Conservation (phyloP, 2,888 invertebrate species). For the Drosophila mercatorum region DNA sequence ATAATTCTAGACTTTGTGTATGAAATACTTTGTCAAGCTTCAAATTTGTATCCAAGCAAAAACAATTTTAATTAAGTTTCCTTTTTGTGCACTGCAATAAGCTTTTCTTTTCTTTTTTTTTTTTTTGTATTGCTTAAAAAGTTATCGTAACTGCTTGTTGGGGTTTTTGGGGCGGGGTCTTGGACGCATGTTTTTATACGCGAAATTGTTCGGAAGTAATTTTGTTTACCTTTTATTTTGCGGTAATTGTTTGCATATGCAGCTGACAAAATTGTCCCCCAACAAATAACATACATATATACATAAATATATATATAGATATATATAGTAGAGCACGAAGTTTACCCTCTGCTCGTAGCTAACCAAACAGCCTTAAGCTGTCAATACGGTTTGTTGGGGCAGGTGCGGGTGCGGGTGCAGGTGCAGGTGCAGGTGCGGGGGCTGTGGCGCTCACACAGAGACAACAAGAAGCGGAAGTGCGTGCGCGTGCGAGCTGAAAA, state of each 20-base stretch:
- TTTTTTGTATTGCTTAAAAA: conserved; percentile 32
- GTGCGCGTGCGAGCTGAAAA: conserved; percentile 63
- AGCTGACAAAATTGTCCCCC: conserved; percentile 69
- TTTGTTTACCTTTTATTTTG: conserved; percentile 79
- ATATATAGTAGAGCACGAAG: neutral
- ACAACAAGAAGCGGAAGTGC: conserved; percentile 75
- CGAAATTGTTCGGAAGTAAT: conserved; percentile 76
- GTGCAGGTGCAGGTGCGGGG: neutral
- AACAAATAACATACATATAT: conserved; percentile 55
- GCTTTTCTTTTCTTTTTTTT: neutral
- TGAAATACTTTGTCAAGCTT: neutral
- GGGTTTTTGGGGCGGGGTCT: neutral
- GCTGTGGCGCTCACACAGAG: conserved; percentile 15
- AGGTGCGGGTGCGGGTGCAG: neutral
- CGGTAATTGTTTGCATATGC: conserved; percentile 78
- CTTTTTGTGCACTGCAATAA: conserved; percentile 4
- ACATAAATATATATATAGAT: neutral
- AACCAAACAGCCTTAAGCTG: conserved; percentile 60
- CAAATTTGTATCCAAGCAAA: neutral
- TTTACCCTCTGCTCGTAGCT: conserved; percentile 21
- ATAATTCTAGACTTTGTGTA: neutral
- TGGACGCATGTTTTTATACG: conserved; percentile 58
- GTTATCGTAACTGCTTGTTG: conserved; percentile 33
- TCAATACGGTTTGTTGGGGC: conserved; percentile 8
- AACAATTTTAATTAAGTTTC: conserved; percentile 40